These are phyloP conservation scores for Encarsia formosa DNA, from an alignment of 2,888 invertebrate species.

Conservation along the genomic window DNA sequence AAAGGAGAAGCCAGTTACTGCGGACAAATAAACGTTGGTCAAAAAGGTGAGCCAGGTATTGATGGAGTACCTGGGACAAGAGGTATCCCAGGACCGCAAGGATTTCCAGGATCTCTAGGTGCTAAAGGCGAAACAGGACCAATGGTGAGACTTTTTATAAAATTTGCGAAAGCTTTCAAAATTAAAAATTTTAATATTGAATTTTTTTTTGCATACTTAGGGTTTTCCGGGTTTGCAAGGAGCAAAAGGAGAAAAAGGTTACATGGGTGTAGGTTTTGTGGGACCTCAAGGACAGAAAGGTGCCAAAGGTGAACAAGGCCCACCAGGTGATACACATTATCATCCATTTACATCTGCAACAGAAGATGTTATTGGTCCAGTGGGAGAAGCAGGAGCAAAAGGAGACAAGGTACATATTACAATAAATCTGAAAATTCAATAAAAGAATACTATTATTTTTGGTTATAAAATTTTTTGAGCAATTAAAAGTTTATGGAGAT, in stretches of 20 bases:
- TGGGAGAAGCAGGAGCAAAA: constrained; percentile 48
- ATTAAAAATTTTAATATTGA: constrained; percentile 4
- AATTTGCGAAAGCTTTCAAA: background rate
- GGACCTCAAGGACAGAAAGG: constrained; percentile 63
- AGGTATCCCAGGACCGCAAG: constrained; percentile 63
- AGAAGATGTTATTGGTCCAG: constrained; percentile 27
- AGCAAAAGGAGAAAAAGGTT: constrained; percentile 64
- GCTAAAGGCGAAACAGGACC: constrained; percentile 61
- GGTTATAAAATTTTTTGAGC: too few species aligned
- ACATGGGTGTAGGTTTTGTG: constrained; percentile 59
- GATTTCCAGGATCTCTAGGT: constrained; percentile 60
- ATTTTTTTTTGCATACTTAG: constrained; percentile 45
- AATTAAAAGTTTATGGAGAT: too few species aligned
- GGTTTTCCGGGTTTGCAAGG: constrained; percentile 70
- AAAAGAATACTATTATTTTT: background rate
- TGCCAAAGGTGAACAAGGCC: constrained; percentile 62
- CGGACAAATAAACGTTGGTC: constrained; percentile 69
- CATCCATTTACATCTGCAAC: constrained; percentile 54
- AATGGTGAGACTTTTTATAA: constrained; percentile 50
- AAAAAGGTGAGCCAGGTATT: constrained; percentile 79
- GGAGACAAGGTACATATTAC: constrained; percentile 59
- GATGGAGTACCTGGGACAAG: constrained; percentile 67
- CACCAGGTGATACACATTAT: constrained; percentile 43
- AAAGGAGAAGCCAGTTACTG: constrained; percentile 78
- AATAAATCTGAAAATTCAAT: background rate